phyloP scores from a whole-genome alignment of 2,888 invertebrate genomes.

The Zeuzera pyrina region DNA sequence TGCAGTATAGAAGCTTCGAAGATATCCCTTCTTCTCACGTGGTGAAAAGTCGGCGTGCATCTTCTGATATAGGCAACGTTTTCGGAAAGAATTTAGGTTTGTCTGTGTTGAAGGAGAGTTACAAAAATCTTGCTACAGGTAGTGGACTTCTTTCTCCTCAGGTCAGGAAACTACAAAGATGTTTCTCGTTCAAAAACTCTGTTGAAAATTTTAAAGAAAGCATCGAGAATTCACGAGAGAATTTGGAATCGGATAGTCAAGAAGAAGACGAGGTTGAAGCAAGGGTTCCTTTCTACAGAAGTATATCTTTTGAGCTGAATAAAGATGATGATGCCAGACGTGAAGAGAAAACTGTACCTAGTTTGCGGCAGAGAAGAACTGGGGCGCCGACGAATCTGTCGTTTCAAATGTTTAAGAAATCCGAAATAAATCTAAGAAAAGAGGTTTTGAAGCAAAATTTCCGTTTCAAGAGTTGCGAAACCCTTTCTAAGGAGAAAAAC shows the following conservation, averaged over 20 bases:
- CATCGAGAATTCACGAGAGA: slow-evolving; percentile 21
- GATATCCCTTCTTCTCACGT: slow-evolving; percentile 56
- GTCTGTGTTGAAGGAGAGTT: slow-evolving; percentile 42
- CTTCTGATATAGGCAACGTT: slow-evolving; percentile 33
- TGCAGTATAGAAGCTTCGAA: slow-evolving; percentile 48
- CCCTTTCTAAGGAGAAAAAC: slow-evolving; percentile 20
- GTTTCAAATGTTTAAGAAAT: slow-evolving; percentile 28
- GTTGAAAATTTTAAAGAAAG: slow-evolving; percentile 28
- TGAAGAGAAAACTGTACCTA: slow-evolving; percentile 9
- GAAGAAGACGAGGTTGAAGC: slow-evolving; percentile 22
- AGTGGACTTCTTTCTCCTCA: slow-evolving; percentile 38
- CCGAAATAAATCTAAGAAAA: slow-evolving; percentile 35
- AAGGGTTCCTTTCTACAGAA: slow-evolving; percentile 28
- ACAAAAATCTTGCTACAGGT: slow-evolving; percentile 36
- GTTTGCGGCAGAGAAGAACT: slow-evolving; percentile 29
- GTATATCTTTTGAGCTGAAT: slow-evolving; percentile 32
- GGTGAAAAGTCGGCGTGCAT: slow-evolving; percentile 57
- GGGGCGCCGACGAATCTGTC: slow-evolving; percentile 30
- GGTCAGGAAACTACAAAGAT: slow-evolving; percentile 44
- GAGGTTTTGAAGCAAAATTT: slow-evolving; percentile 38
- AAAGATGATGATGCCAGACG: slow-evolving; percentile 16
- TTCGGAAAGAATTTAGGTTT: slow-evolving; percentile 33
- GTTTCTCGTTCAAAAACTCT: slow-evolving; percentile 40
- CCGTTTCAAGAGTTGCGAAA: slow-evolving; percentile 41
- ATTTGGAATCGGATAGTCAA: slow-evolving; percentile 17